Percentiles rank a stretch among this genome's conserved stretches.
Evolutionary conservation across 30 jellyfish, hydroid and myxozoan species (phyloP).

Genomic region (Hydra vulgaris): DNA sequence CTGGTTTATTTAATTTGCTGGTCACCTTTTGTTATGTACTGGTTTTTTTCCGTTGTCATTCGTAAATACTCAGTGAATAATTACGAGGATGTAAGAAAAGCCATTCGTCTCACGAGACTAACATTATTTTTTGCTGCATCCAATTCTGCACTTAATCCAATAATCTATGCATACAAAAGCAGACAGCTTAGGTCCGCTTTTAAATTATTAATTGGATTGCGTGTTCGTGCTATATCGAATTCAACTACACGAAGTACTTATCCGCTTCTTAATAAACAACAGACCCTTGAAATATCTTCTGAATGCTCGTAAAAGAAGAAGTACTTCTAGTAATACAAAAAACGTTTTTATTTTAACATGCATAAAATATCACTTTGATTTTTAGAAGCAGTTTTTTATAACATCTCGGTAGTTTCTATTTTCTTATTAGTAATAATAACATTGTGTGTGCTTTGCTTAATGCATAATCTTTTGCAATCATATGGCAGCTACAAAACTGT

Average conservation of each 20-base stretch:
- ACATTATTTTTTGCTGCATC: slow-evolving; percentile 61
- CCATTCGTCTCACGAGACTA: slow-evolving; percentile 40
- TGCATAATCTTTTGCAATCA: neutral
- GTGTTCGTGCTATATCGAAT: neutral
- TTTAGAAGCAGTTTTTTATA: neutral
- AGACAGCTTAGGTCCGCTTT: slow-evolving; percentile 41
- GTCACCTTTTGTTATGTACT: slow-evolving; percentile 75
- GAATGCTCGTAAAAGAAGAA: neutral
- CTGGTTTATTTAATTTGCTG: slow-evolving; percentile 68
- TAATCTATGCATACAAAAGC: slow-evolving; percentile 71
- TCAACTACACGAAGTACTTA: neutral
- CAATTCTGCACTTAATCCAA: slow-evolving; percentile 63
- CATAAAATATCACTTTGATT: no score
- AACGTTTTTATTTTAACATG: no score
- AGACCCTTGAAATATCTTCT: neutral
- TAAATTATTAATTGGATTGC: neutral
- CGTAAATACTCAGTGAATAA: slow-evolving; percentile 10
- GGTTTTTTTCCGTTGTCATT: slow-evolving; percentile 77
- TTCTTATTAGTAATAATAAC: neutral
- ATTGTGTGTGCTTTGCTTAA: neutral
- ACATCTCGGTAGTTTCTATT: neutral
- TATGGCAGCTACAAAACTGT: no score
- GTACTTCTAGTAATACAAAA: no score
- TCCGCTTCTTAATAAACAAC: neutral
- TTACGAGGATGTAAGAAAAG: slow-evolving; percentile 47